A percentile compares a stretch with the other conserved stretches of the same genome.
These are phyloP conservation scores for Capreolus pygargus DNA, from an alignment of 2,113 vertebrate species.

Conservation along the genomic window DNA sequence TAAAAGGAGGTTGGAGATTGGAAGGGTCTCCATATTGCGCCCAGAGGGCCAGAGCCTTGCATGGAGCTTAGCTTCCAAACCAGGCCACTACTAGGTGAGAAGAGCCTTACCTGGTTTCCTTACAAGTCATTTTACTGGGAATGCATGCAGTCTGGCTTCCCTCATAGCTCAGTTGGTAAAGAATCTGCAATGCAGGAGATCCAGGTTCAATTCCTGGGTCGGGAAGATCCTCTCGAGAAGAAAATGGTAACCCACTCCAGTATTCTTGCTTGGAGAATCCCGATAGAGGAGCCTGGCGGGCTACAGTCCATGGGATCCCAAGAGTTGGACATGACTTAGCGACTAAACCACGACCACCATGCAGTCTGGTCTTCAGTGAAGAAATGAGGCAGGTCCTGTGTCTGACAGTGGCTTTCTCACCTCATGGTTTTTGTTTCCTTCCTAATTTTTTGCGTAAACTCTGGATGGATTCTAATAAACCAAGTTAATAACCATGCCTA, in stretches of 20 bases:
- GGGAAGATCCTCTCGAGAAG: not conserved
- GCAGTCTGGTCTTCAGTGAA: not conserved
- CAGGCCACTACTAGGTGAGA: not conserved
- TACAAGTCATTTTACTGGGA: not conserved
- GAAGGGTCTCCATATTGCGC: not conserved
- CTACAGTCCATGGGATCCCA: not conserved
- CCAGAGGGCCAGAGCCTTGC: not conserved
- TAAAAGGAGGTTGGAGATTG: not conserved
- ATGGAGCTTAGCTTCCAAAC: not conserved
- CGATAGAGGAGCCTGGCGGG: not conserved
- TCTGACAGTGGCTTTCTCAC: fast-evolving
- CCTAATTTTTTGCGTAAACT: not conserved
- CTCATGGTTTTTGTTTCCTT: not conserved
- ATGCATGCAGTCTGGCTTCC: not conserved
- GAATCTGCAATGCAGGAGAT: not conserved
- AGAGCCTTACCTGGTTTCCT: not conserved
- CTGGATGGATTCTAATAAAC: not conserved
- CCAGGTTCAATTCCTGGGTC: not conserved
- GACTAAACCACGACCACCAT: not conserved
- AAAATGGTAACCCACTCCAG: not conserved
- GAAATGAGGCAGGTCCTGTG: not conserved
- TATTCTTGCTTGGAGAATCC: not conserved
- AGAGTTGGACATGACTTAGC: not conserved
- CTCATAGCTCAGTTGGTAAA: not conserved
- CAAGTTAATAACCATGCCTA: not conserved